A percentile compares a stretch with the other conserved stretches of the same genome.
phyloP scores from a whole-genome alignment of 2,113 vertebrate genomes.

The Sceloporus undulatus region DNA sequence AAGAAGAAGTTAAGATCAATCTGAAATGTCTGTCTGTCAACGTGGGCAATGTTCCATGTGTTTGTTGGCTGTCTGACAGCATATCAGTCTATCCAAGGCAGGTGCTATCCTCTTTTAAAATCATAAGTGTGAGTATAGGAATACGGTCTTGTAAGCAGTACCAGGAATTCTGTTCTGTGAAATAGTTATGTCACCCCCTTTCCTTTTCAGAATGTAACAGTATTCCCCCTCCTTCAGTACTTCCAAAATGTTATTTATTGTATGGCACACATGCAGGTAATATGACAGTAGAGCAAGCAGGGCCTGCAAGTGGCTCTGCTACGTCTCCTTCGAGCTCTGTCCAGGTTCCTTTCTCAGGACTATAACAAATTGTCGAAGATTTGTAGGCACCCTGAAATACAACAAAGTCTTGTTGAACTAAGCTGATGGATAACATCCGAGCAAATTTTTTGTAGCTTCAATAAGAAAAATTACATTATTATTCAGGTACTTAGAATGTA shows the following conservation, averaged over 20 bases:
- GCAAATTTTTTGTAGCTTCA: not conserved
- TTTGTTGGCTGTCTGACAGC: constrained; percentile 67
- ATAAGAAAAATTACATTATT: not conserved
- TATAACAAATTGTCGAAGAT: constrained; percentile 99
- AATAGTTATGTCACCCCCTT: constrained; percentile 73
- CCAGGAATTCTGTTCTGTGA: constrained; percentile 63
- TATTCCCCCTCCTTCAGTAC: constrained; percentile 47
- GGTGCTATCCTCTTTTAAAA: constrained; percentile 65
- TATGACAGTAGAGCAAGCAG: constrained; percentile 94
- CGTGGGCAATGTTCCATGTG: constrained; percentile 60
- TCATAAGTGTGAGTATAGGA: constrained; percentile 72
- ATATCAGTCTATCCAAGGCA: constrained; percentile 67
- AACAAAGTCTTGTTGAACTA: constrained; percentile 37
- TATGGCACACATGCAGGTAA: constrained; percentile 95
- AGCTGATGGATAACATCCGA: constrained; percentile 13
- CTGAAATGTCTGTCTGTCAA: constrained; percentile 76
- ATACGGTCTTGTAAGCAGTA: constrained; percentile 58
- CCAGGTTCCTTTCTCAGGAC: constrained; percentile 97
- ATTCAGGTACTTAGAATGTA: not conserved
- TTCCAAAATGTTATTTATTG: constrained; percentile 87
- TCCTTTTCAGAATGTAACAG: constrained; percentile 62
- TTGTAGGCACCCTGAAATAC: constrained; percentile 95
- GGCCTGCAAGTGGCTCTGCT: constrained; percentile 95
- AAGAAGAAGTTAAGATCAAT: constrained; percentile 76
- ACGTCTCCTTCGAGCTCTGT: constrained; percentile 98